Percentiles rank a stretch among this genome's conserved stretches.
phyloP scores from a whole-genome alignment of 2,888 invertebrate genomes.

The Ectobius pallidus region DNA sequence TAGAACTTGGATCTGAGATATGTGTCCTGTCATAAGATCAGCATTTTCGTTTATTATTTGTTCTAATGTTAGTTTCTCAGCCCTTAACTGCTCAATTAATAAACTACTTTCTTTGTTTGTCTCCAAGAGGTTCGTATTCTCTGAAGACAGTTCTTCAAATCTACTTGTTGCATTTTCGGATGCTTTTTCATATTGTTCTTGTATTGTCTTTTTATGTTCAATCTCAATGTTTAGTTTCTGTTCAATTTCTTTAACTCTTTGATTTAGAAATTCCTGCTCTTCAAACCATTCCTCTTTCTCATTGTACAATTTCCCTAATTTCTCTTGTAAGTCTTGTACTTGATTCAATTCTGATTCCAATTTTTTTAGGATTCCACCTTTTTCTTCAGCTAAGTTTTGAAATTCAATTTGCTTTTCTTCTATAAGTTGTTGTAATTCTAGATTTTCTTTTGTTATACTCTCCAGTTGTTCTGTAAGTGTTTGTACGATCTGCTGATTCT shows the following conservation, averaged over 20 bases:
- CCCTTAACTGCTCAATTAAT: too few relatives aligned
- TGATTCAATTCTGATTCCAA: neutral
- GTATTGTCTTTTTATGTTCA: neutral
- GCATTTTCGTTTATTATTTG: neutral
- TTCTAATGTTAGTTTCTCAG: too few relatives aligned
- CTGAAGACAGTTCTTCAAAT: too few relatives aligned
- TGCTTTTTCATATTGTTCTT: slow-evolving; percentile 37
- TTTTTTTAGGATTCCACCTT: neutral
- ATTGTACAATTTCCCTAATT: slow-evolving; percentile 60
- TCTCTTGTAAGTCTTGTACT: slow-evolving; percentile 61
- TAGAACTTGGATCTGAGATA: too few relatives aligned
- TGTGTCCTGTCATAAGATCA: neutral
- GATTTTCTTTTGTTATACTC: neutral
- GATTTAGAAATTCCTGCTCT: neutral
- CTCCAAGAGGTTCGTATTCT: too few relatives aligned
- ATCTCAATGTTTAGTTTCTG: too few relatives aligned
- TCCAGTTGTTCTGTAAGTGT: neutral
- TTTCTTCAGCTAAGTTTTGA: slow-evolving; percentile 66
- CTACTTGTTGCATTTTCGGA: too few relatives aligned
- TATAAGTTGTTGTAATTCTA: slow-evolving; percentile 54
- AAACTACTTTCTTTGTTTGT: too few relatives aligned
- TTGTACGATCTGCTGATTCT: neutral
- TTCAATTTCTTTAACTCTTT: neutral
- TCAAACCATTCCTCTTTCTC: slow-evolving; percentile 42
- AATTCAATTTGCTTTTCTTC: slow-evolving; percentile 60